Base-by-base conservation (phyloP, 2,888 invertebrate species). In the Lasioglossum vierecki region DNA sequence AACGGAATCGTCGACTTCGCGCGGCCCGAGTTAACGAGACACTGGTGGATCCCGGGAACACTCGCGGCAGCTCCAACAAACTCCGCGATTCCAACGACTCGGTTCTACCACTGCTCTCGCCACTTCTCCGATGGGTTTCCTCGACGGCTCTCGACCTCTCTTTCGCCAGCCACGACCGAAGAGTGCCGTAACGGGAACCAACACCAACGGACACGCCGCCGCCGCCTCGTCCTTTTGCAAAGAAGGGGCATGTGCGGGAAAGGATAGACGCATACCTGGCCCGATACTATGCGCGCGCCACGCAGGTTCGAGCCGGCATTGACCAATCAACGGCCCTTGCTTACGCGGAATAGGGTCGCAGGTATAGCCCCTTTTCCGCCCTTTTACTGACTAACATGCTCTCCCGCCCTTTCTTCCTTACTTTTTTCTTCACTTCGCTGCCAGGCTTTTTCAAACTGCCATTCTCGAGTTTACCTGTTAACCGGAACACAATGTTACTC, bases 161-260 rank as follows among this genome's bases (percentile, higher is more conserved):
- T 76, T 86, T 75, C 78, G 72, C 80, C 73, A 79, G 68, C 71
- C 63, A 44, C 80, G 70, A 79, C 49, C 80, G 72, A 76, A 77
- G 80, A 73, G 82, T 82, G 84, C 84, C 82, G 87, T 87, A 87
- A 87, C 84, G 87, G 88, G 82, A 84, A 84, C 84, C 81, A 35
- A 35, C 53, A 84, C 84, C 77, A 30, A 35, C 53, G 71, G 41
- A 71, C 63, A 63, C 68, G 82, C 79, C 57, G 57, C 79, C 57
- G 57, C 57, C 71, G 79, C 77, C 77, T 81, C 80, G 83, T 88
- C 85, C 85, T 87, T 85, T 81, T 76, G 81, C 35, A 74, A 80
- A 66, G 87, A 85, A 87, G 88, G 88, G 88, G 88, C 72, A 83
- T 63, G 63, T 63, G 46, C 84, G 72, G 76, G 81, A 83, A 87